phyloP scores from a whole-genome alignment of 2,888 invertebrate genomes.

The Hirtodrosophila duncani region DNA sequence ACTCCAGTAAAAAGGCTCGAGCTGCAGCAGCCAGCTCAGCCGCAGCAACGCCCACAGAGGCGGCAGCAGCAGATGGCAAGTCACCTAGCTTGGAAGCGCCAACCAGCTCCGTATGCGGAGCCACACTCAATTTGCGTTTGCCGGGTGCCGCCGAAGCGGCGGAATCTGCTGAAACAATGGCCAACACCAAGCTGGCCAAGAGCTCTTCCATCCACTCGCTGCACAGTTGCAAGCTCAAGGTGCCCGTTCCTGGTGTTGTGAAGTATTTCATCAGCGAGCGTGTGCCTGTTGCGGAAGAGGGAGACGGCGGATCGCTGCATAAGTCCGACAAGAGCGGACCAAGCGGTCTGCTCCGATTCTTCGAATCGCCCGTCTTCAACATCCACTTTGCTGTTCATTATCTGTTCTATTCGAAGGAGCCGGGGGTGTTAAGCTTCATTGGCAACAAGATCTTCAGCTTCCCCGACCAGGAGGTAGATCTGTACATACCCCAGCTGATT shows the following conservation, averaged over 20 bases:
- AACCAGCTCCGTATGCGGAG: too few species aligned
- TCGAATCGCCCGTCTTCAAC: slow-evolving; percentile 98
- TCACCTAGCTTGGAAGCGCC: slow-evolving; percentile 1
- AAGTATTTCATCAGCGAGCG: slow-evolving; percentile 77
- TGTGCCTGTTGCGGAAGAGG: slow-evolving; percentile 32
- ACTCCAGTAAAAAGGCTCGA: slow-evolving; percentile 75
- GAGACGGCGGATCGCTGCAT: too few species aligned
- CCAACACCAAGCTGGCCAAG: slow-evolving; percentile 53
- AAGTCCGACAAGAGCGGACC: slow-evolving; percentile 77
- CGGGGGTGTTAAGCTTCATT: slow-evolving; percentile 97
- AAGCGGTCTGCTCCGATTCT: slow-evolving; percentile 82
- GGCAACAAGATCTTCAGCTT: slow-evolving; percentile 99
- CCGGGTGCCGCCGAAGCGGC: slow-evolving; percentile 51
- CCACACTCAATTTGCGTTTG: slow-evolving; percentile 65
- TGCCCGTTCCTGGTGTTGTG: slow-evolving; percentile 78
- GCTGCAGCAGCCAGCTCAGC: slow-evolving; percentile 47
- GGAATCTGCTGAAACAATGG: slow-evolving; percentile 2
- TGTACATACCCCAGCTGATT: slow-evolving; percentile 97
- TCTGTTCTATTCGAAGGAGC: slow-evolving; percentile 98
- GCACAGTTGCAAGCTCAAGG: slow-evolving; percentile 74
- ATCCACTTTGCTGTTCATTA: slow-evolving; percentile 99
- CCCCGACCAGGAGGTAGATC: slow-evolving; percentile 93
- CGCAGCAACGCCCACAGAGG: slow-evolving; percentile 42
- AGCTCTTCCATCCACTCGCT: slow-evolving; percentile 76
- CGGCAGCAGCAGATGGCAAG: slow-evolving; percentile 21